A percentile compares a stretch with the other conserved stretches of the same genome.
phyloP scores from a whole-genome alignment of 1,140 invertebrate genomes.

The Drosophila pachea region DNA sequence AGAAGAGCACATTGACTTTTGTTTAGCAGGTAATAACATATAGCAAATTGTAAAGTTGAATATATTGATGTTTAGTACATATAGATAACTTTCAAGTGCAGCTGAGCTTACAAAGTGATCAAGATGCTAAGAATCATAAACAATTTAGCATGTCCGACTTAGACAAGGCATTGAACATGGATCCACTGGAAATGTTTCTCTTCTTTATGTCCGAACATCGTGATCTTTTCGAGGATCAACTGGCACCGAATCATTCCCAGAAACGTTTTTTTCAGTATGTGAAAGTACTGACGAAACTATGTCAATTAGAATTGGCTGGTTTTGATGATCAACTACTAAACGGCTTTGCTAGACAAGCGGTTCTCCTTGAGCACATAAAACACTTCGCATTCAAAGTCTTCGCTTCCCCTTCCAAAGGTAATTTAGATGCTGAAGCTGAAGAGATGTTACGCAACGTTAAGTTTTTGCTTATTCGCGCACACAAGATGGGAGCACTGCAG shows the following conservation, averaged over 20 bases:
- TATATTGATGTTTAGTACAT: background rate
- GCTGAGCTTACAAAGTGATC: constrained; percentile 5
- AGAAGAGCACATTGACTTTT: constrained; percentile 38
- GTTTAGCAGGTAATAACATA: constrained; percentile 11
- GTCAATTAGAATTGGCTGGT: constrained; percentile 79
- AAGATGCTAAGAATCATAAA: background rate
- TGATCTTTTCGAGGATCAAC: constrained; percentile 59
- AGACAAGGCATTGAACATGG: constrained; percentile 28
- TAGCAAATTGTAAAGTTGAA: background rate
- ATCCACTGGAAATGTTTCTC: constrained; percentile 65
- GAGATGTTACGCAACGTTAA: constrained; percentile 42
- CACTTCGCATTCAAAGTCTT: constrained; percentile 25
- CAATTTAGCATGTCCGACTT: constrained; percentile 48
- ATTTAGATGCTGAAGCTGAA: constrained; percentile 39
- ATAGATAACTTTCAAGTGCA: constrained; percentile 21
- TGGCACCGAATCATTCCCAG: constrained; percentile 46
- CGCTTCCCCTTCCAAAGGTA: constrained; percentile 2
- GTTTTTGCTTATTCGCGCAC: constrained; percentile 47
- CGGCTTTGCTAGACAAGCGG: constrained; percentile 38
- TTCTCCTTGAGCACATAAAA: constrained; percentile 37
- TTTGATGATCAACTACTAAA: constrained; percentile 46
- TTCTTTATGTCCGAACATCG: constrained; percentile 66
- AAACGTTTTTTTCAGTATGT: constrained; percentile 59
- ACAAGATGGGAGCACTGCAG: constrained; percentile 41
- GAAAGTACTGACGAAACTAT: constrained; percentile 79